phyloP scores from a whole-genome alignment of 2,888 invertebrate genomes.

The Lysandra coridon region DNA sequence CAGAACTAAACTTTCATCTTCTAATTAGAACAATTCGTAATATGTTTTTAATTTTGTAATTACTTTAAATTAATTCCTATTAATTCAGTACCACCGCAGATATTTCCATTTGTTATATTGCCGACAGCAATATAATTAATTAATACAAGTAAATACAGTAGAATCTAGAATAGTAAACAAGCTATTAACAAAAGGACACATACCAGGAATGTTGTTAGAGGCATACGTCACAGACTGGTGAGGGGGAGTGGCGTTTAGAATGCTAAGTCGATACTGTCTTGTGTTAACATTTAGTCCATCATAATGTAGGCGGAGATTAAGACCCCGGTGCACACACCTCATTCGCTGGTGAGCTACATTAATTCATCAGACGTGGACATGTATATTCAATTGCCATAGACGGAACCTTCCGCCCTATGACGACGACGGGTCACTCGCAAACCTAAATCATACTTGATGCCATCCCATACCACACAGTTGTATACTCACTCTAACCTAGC shows the following conservation, averaged over 20 bases:
- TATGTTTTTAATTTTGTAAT: background rate
- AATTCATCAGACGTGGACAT: slow-evolving; percentile 41
- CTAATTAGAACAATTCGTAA: background rate
- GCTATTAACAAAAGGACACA: slow-evolving; percentile 40
- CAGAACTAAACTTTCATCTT: background rate
- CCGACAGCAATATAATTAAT: slow-evolving; percentile 18
- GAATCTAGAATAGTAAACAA: slow-evolving; percentile 29
- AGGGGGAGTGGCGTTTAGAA: slow-evolving; percentile 41
- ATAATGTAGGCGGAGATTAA: slow-evolving; percentile 47
- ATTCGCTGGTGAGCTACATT: slow-evolving; percentile 42
- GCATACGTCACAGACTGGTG: slow-evolving; percentile 38
- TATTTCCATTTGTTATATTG: slow-evolving; percentile 1
- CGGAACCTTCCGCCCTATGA: slow-evolving; percentile 21
- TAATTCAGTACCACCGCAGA: background rate
- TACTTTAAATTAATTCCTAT: background rate
- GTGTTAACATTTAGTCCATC: slow-evolving; percentile 41
- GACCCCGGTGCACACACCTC: slow-evolving; percentile 47
- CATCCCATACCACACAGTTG: background rate
- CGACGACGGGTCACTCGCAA: slow-evolving; percentile 33
- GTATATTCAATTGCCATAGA: slow-evolving; percentile 41
- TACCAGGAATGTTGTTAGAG: slow-evolving; percentile 36
- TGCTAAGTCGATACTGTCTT: slow-evolving; percentile 36
- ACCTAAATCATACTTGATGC: background rate
- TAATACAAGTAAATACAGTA: slow-evolving; percentile 23
- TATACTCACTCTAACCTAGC: background rate